Conservation (phyloP, 2,113 vertebrate genomes). For the Gallinago jamesoni region DNA sequence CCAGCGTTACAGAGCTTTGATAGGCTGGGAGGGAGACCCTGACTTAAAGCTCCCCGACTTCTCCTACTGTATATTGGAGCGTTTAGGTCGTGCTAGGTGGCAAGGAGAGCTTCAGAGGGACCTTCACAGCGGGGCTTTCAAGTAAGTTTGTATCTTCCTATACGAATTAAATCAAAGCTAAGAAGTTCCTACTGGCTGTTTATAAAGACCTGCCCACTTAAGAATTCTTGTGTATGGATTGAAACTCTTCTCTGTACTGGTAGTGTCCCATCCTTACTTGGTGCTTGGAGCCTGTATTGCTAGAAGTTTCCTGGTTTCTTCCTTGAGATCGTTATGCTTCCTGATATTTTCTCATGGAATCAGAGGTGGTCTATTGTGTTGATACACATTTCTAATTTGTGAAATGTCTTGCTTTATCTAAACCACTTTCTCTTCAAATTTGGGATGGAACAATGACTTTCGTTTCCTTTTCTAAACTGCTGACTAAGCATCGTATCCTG, state of each 20-base stretch:
- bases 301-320: background rate
- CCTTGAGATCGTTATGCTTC: background rate
- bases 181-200: background rate
- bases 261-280: background rate
- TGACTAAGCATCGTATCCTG: background rate
- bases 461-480: background rate
- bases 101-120: constrained; percentile 95
- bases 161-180: background rate
- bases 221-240: background rate
- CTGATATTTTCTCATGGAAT: background rate
- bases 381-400: background rate
- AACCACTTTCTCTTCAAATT: background rate
- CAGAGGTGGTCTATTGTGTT: background rate
- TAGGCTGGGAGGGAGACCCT: constrained; percentile 87
- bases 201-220: background rate
- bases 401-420: background rate
- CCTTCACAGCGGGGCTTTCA: constrained; percentile 85
- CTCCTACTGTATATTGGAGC: constrained; percentile 94
- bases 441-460: background rate
- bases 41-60: constrained; percentile 87
- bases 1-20: constrained; percentile 83
- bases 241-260: background rate
- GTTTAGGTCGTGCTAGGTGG: constrained; percentile 91
- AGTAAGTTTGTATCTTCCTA: constrained; percentile 69
- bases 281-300: background rate